A percentile compares a stretch with the other conserved stretches of the same genome.
Evolutionary conservation across 2,888 invertebrate species (phyloP).

Genomic region (Portevinia maculata): DNA sequence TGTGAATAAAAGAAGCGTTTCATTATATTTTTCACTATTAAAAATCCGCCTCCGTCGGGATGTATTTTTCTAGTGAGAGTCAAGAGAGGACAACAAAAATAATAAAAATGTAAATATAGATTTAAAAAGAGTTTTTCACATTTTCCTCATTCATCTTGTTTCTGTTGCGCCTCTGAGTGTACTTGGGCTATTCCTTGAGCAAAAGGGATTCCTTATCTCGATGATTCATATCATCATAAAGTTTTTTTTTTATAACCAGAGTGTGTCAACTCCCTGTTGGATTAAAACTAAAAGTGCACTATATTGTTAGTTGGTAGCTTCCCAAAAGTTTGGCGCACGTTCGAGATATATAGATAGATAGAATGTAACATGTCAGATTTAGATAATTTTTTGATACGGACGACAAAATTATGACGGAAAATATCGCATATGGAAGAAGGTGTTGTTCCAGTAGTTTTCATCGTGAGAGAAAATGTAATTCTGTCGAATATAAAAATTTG

Average conservation of each 20-base stretch:
- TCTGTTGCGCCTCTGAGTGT: slow-evolving; percentile 22
- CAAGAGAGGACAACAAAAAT: slow-evolving; percentile 11
- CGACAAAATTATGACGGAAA: slow-evolving; percentile 44
- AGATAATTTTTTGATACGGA: slow-evolving; percentile 25
- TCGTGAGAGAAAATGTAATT: slow-evolving; percentile 24
- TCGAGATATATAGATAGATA: slow-evolving; percentile 6
- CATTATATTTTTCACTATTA: slow-evolving; percentile 57
- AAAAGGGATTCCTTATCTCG: slow-evolving; percentile 66
- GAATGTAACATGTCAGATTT: slow-evolving; percentile 17
- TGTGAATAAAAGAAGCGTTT: slow-evolving; percentile 65
- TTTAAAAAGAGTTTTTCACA: slow-evolving; percentile 64
- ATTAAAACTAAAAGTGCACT: slow-evolving; percentile 28
- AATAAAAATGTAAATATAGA: slow-evolving; percentile 65
- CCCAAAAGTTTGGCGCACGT: slow-evolving; percentile 29
- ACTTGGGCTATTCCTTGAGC: slow-evolving; percentile 31
- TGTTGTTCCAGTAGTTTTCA: slow-evolving; percentile 35
- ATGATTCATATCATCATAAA: slow-evolving; percentile 65
- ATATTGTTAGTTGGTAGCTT: slow-evolving; percentile 5
- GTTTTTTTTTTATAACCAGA: slow-evolving; percentile 50
- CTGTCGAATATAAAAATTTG: background rate
- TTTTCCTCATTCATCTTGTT: slow-evolving; percentile 26
- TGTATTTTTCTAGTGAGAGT: slow-evolving; percentile 36
- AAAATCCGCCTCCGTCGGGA: slow-evolving; percentile 56
- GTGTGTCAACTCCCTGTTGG: slow-evolving; percentile 53
- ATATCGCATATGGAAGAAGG: slow-evolving; percentile 23